phyloP scores from a whole-genome alignment of 1,140 invertebrate genomes.

The Drosophila burlai region DNA sequence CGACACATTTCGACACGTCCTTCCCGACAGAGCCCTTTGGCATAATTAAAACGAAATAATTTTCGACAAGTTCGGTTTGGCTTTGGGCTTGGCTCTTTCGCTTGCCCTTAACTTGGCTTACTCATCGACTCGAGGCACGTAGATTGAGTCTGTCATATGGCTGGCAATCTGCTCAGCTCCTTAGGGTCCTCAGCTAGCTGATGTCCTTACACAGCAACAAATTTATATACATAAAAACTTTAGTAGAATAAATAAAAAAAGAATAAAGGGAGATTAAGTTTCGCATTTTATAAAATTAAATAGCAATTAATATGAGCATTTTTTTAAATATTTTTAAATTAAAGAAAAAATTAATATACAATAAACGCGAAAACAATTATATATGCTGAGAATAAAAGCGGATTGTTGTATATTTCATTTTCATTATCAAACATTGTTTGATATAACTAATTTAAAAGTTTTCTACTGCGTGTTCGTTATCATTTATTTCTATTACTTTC shows the following conservation, averaged over 20 bases:
- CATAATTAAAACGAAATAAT: conserved; percentile 82
- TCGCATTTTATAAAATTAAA: neutral
- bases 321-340: too few species aligned
- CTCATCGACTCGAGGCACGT: conserved; percentile 50
- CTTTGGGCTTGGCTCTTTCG: conserved; percentile 34
- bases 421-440: neutral
- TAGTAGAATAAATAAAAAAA: neutral
- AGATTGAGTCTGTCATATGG: conserved; percentile 54
- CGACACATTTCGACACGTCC: conserved; percentile 75
- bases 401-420: too few species aligned
- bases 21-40: conserved; percentile 64
- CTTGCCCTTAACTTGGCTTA: conserved; percentile 26
- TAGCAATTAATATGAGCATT: too few species aligned
- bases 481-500: neutral
- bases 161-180: conserved; percentile 38
- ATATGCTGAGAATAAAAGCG: too few species aligned
- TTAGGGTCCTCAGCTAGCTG: conserved; percentile 41
- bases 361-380: too few species aligned
- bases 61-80: conserved; percentile 75
- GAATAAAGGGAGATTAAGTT: neutral
- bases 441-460: neutral
- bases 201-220: conserved; percentile 2
- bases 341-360: too few species aligned
- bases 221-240: too few species aligned
- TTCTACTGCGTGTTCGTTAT: neutral